A percentile compares a stretch with the other conserved stretches of the same genome.
phyloP scores from a whole-genome alignment of 2,888 invertebrate genomes.

The Scelioninae gen. 1 region DNA sequence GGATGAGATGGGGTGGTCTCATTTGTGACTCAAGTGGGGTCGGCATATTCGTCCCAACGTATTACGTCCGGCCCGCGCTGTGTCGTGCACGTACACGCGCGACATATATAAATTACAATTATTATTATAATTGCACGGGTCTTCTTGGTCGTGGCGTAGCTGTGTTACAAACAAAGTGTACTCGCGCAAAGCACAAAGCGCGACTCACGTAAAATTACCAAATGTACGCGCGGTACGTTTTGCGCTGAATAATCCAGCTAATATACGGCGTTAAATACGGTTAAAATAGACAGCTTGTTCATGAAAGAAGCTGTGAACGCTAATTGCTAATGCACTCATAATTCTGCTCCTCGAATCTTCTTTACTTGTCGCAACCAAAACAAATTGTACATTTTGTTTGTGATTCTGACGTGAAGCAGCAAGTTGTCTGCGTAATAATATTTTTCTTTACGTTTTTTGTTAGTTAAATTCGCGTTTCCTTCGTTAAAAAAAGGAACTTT shows the following conservation, averaged over 20 bases:
- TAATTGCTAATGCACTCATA: conserved; percentile 63
- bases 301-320: conserved; percentile 50
- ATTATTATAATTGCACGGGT: conserved; percentile 69
- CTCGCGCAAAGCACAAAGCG: conserved; percentile 56
- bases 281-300: conserved; percentile 67
- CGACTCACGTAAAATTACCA: conserved; percentile 56
- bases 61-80: conserved; percentile 53
- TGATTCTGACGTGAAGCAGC: too few species aligned
- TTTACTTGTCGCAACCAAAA: neutral
- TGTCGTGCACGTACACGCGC: conserved; percentile 46
- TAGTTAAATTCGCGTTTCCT: too few species aligned
- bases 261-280: conserved; percentile 65
- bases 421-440: too few species aligned
- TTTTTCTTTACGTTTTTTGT: too few species aligned
- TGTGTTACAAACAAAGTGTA: conserved; percentile 62
- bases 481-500: too few species aligned
- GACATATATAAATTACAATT: conserved; percentile 69
- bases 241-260: conserved; percentile 66
- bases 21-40: conserved; percentile 58
- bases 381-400: neutral
- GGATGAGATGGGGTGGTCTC: conserved; percentile 71
- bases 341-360: neutral
- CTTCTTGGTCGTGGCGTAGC: conserved; percentile 16
- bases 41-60: conserved; percentile 65
- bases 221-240: conserved; percentile 54